A percentile compares a stretch with the other conserved stretches of the same genome.
Conservation (phyloP, 2,797 vertebrate species). For the Eospalax fontanierii region DNA sequence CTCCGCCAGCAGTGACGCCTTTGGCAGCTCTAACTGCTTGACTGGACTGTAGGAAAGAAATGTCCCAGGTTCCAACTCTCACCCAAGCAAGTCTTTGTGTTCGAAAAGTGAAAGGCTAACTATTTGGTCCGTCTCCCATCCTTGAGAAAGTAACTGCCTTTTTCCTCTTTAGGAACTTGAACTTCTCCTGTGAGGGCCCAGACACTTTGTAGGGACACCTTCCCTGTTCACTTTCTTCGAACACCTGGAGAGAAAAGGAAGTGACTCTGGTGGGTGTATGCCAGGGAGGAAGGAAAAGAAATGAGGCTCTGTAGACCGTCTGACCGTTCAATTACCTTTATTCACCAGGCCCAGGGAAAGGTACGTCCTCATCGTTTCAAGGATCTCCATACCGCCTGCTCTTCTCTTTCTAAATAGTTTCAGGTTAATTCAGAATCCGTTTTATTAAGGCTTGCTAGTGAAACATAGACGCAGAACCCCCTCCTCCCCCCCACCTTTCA, state of each 20-base stretch:
- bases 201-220: not conserved
- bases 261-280: not conserved
- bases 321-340: constrained; percentile 3
- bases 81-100: constrained; percentile 56
- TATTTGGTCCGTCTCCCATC: not conserved
- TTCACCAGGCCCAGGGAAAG: constrained; percentile 12
- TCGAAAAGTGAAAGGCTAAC: constrained; percentile 42
- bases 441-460: constrained; percentile 34
- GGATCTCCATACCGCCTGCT: constrained; percentile 19
- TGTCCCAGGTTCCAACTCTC: constrained; percentile 51
- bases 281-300: not conserved
- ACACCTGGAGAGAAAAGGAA: constrained; percentile 29
- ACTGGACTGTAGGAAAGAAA: constrained; percentile 7
- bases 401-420: constrained; percentile 55
- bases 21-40: constrained; percentile 35
- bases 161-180: not conserved
- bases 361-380: not conserved
- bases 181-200: constrained; percentile 36
- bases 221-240: not conserved
- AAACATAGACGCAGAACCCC: not conserved
- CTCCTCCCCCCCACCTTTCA: not conserved
- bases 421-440: constrained; percentile 53
- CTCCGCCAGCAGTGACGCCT: not conserved
- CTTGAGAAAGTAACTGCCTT: not conserved
- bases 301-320: not conserved